These are phyloP conservation scores for Synanthedon vespiformis DNA, from an alignment of 2,888 invertebrate genomes.

Conservation along the genomic window DNA sequence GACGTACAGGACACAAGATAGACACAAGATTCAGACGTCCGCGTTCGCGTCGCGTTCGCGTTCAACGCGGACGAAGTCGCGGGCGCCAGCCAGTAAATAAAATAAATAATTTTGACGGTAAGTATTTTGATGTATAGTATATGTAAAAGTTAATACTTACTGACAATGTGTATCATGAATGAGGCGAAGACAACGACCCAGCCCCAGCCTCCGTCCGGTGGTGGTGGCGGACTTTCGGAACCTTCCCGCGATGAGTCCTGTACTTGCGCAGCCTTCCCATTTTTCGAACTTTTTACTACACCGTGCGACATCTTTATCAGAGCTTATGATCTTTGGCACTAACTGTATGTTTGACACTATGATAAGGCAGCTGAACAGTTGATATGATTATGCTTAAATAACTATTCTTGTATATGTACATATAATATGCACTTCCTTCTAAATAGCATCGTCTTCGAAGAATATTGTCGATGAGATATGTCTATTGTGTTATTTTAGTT, in stretches of 20 bases:
- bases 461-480: constrained; percentile 16
- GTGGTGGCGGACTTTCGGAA: constrained; percentile 60
- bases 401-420: background rate
- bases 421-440: background rate
- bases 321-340: constrained; percentile 15
- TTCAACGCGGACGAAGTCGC: too few species aligned
- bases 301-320: constrained; percentile 51
- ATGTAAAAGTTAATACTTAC: constrained; percentile 72
- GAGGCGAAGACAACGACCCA: constrained; percentile 95
- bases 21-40: too few species aligned
- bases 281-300: constrained; percentile 42
- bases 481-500: constrained; percentile 7
- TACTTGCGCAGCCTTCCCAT: constrained; percentile 33
- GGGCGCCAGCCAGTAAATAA: too few species aligned
- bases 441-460: background rate
- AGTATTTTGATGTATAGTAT: too few species aligned
- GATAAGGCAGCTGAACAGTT: constrained; percentile 22
- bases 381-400: constrained; percentile 19
- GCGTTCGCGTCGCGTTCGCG: too few species aligned
- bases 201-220: constrained; percentile 95
- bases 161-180: constrained; percentile 95
- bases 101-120: too few species aligned
- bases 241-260: constrained; percentile 36
- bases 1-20: too few species aligned
- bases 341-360: constrained; percentile 11